These are phyloP conservation scores for Athripsodes cinereus DNA, from an alignment of 2,888 invertebrate species.

Conservation along the genomic window DNA sequence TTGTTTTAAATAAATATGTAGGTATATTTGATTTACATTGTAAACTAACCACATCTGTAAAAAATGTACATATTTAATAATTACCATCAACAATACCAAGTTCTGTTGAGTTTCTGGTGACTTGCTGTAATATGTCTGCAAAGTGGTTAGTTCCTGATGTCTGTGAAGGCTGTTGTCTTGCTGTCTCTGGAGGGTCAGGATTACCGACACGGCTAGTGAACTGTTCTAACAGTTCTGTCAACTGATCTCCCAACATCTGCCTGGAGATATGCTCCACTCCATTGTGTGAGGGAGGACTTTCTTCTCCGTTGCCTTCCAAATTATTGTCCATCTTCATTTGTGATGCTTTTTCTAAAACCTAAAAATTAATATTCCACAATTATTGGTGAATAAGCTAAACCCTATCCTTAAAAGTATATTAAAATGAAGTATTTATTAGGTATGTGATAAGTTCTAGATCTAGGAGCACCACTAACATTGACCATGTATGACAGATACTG, in stretches of 20 bases:
- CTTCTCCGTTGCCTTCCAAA: slow-evolving; percentile 46
- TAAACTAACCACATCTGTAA: background rate
- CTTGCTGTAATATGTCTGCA: slow-evolving; percentile 17
- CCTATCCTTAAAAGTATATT: too few relatives aligned
- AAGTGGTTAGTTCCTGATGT: slow-evolving; percentile 5
- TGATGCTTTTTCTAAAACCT: slow-evolving; percentile 2
- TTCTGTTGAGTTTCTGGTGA: slow-evolving; percentile 5
- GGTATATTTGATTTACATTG: background rate
- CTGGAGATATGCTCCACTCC: slow-evolving; percentile 18
- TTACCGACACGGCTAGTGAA: slow-evolving; percentile 20
- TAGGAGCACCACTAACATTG: too few relatives aligned
- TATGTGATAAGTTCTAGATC: too few relatives aligned
- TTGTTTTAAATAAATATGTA: too few relatives aligned
- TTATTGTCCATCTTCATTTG: slow-evolving; percentile 49
- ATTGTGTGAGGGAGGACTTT: slow-evolving; percentile 34
- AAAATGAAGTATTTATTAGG: too few relatives aligned
- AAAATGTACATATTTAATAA: too few relatives aligned
- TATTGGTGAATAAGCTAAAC: too few relatives aligned
- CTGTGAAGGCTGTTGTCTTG: slow-evolving; percentile 1
- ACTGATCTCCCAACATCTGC: slow-evolving; percentile 19
- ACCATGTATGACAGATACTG: too few relatives aligned
- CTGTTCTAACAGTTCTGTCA: slow-evolving; percentile 23
- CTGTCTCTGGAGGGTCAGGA: slow-evolving; percentile 10
- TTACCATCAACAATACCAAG: background rate
- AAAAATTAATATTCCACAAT: background rate